These are phyloP conservation scores for Sclerodermus sp. DNA, from an alignment of 2,888 invertebrate species.

Conservation along the genomic window DNA sequence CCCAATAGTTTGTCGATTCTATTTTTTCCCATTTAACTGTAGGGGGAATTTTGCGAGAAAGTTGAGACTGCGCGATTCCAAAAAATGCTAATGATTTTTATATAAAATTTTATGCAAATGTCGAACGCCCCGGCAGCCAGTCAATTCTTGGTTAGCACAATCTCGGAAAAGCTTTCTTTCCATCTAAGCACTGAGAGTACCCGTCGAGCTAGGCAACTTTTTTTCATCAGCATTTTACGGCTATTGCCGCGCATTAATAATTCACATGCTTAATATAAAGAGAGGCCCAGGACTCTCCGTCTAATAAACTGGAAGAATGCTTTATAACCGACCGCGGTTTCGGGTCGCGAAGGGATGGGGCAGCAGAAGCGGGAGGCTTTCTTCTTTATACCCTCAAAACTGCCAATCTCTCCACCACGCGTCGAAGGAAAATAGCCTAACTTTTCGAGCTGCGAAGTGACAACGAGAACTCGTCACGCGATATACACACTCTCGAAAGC, in stretches of 20 bases:
- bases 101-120: too few species aligned
- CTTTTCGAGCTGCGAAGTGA: slow-evolving; percentile 25
- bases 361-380: slow-evolving; percentile 20
- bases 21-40: too few species aligned
- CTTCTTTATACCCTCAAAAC: slow-evolving; percentile 32
- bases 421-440: slow-evolving; percentile 37
- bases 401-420: slow-evolving; percentile 34
- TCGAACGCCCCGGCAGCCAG: too few species aligned
- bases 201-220: slow-evolving; percentile 39
- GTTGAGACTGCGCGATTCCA: too few species aligned
- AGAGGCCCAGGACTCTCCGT: slow-evolving; percentile 39
- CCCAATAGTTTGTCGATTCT: too few species aligned
- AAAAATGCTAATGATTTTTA: too few species aligned
- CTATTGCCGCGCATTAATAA: slow-evolving; percentile 43
- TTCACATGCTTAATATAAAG: slow-evolving; percentile 46
- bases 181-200: slow-evolving; percentile 15
- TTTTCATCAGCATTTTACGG: slow-evolving; percentile 46
- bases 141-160: slow-evolving; percentile 8
- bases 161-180: slow-evolving; percentile 22
- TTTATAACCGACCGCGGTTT: slow-evolving; percentile 40
- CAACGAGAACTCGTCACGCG: slow-evolving; percentile 18
- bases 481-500: slow-evolving; percentile 13
- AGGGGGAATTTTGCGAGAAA: too few species aligned
- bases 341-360: slow-evolving; percentile 19
- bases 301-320: slow-evolving; percentile 45